Evolutionary conservation across 2,888 invertebrate genomes (phyloP).

Genomic region (Ornithoptera priamus): DNA sequence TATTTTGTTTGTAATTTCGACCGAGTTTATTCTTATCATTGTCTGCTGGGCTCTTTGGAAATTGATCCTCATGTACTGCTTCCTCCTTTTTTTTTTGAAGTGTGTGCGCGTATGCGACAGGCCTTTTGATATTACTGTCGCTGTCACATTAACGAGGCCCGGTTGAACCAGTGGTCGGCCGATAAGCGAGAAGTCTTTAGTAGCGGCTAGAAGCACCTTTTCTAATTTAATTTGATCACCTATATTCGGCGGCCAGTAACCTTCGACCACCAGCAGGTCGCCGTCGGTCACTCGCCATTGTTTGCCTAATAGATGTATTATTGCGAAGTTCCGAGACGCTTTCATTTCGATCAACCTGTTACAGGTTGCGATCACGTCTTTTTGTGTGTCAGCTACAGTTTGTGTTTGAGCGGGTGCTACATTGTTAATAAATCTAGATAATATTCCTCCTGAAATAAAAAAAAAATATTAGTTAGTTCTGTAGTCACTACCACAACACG

Average conservation of each 20-base stretch:
- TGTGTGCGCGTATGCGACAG: slow-evolving; percentile 88
- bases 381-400: slow-evolving; percentile 49
- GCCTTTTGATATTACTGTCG: slow-evolving; percentile 91
- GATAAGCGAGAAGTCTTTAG: slow-evolving; percentile 88
- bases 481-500: neutral
- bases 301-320: slow-evolving; percentile 89
- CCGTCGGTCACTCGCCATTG: slow-evolving; percentile 92
- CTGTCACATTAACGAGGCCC: slow-evolving; percentile 86
- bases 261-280: slow-evolving; percentile 91
- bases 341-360: slow-evolving; percentile 81
- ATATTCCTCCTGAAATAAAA: slow-evolving; percentile 54
- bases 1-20: slow-evolving; percentile 80
- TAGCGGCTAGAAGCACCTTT: slow-evolving; percentile 90
- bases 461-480: neutral
- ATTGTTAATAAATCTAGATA: slow-evolving; percentile 62
- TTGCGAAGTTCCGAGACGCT: slow-evolving; percentile 87
- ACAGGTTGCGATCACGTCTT: slow-evolving; percentile 82
- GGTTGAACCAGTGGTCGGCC: slow-evolving; percentile 89
- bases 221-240: slow-evolving; percentile 90
- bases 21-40: slow-evolving; percentile 87
- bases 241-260: slow-evolving; percentile 89
- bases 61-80: slow-evolving; percentile 87
- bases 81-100: slow-evolving; percentile 87
- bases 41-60: slow-evolving; percentile 85
- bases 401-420: slow-evolving; percentile 49